Base-by-base conservation (phyloP, 2,797 vertebrate species). In the Mareca strepera region DNA sequence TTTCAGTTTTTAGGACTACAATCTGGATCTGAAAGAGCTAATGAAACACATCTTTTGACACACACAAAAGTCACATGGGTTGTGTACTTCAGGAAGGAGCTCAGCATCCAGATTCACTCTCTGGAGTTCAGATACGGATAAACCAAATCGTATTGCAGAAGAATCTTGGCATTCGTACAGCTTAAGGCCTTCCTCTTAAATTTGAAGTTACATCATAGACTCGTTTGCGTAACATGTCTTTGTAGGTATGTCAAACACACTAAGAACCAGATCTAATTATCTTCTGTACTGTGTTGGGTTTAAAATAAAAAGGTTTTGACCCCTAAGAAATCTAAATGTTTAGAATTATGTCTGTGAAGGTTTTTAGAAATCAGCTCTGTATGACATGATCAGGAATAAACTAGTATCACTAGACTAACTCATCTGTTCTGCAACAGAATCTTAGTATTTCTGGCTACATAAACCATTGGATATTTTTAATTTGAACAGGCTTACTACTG, bases 401-500 rank as follows among this genome's bases (percentile, higher is more conserved):
- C 22, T 33, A 12, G 0, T 43, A 55, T 35, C 22, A 25, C n/a
- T 58, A 8, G 12, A 53, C 13, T 43, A 78, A 62, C 26, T 88
- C 9, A 21, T 53, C 26, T 41, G 31, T 43, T 86, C 85, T 93
- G 62, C 81, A 73, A 48, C 25, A 28, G 58, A 77, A 78, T 69
- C 8, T 22, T 15, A 77, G 29, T 26, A 68, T 60, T 41, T 77
- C 31, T 59, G 26, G 43, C 46, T 94, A 92, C 13, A 41, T 67
- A 75, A 93, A 91, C 35, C 21, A 75, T 26, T 92, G 58, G 26
- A 37, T 93, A 35, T 91, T 58, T 94, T 80, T 94, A 41, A 95
- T 88, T 95, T 82, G 55, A 91, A 92, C 97, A 99, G 99, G 96
- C 96, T 99, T 92, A 99, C 99, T 68, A 99, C 99, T 78, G 99